Evolutionary conservation across 2,113 vertebrate genomes (phyloP).

Genomic region (Pachycephala philippinensis): DNA sequence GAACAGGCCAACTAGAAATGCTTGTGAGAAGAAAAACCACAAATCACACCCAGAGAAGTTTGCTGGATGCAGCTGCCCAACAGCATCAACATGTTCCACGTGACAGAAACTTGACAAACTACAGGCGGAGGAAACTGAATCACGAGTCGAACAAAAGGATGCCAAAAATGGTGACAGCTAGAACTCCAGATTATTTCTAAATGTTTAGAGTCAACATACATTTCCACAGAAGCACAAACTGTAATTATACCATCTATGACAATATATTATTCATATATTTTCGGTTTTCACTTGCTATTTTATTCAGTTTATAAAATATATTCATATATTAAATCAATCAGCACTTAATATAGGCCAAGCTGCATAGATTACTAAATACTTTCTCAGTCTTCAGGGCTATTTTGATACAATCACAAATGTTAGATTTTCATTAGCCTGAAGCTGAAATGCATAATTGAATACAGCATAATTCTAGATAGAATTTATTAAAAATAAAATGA

Average conservation of each 20-base stretch:
- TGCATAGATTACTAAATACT: background rate
- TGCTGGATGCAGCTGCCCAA: background rate
- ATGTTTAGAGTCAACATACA: background rate
- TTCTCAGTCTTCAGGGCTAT: background rate
- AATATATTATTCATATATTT: background rate
- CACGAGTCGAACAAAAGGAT: background rate
- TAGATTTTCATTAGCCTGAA: background rate
- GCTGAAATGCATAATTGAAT: conserved; percentile 4
- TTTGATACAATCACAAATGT: background rate
- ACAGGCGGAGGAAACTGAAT: background rate
- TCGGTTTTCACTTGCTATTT: background rate
- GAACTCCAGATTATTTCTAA: background rate
- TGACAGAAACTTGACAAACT: background rate
- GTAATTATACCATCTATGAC: background rate
- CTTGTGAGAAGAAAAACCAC: background rate
- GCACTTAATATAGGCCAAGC: background rate
- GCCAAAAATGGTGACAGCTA: background rate
- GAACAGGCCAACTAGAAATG: background rate
- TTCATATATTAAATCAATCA: background rate
- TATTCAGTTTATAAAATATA: background rate
- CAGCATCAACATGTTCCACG: background rate
- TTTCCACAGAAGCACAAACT: background rate
- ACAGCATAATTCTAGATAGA: background rate
- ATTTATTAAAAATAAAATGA: background rate
- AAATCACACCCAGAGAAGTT: background rate